These are phyloP conservation scores for Popillia japonica DNA, from an alignment of 1,140 invertebrate species.

Conservation along the genomic window DNA sequence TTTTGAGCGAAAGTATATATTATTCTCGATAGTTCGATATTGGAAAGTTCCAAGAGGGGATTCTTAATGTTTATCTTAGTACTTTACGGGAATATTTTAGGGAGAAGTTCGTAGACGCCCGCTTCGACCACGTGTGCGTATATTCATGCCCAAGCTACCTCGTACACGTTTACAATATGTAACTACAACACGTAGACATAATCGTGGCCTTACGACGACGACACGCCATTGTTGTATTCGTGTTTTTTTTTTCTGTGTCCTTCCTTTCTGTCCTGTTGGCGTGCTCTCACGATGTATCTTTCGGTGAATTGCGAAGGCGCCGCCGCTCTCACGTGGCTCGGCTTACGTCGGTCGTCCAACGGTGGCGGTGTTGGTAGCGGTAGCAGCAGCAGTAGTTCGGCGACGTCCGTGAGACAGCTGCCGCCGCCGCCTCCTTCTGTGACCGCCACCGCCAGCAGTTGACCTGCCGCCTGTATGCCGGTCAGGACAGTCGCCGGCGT, in stretches of 20 bases:
- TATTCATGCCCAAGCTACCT: too few relatives aligned
- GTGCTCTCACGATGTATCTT: not conserved
- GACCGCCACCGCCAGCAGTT: constrained; percentile 28
- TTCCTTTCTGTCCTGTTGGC: not conserved
- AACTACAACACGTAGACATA: not conserved
- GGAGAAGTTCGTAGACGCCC: not conserved
- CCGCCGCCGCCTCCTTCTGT: constrained; percentile 30
- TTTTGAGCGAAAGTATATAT: too few relatives aligned
- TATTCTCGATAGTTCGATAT: too few relatives aligned
- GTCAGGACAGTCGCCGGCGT: constrained; percentile 18
- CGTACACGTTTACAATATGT: too few relatives aligned
- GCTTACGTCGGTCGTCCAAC: constrained; percentile 28
- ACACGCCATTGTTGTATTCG: not conserved
- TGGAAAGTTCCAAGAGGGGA: too few relatives aligned
- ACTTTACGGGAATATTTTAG: too few relatives aligned
- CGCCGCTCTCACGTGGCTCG: constrained; percentile 32
- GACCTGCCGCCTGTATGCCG: constrained; percentile 27
- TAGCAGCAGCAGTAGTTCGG: constrained; percentile 28
- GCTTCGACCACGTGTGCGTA: not conserved
- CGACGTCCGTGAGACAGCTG: constrained; percentile 30
- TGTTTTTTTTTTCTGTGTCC: not conserved
- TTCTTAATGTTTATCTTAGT: too few relatives aligned
- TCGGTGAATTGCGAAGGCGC: constrained; percentile 21
- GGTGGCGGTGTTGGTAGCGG: constrained; percentile 28
- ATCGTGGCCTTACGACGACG: constrained; percentile 3